A percentile compares a stretch with the other conserved stretches of the same genome.
Evolutionary conservation across 35 echinoderm and acorn worm genomes (phyloP).

Genomic region (Lytechinus pictus): DNA sequence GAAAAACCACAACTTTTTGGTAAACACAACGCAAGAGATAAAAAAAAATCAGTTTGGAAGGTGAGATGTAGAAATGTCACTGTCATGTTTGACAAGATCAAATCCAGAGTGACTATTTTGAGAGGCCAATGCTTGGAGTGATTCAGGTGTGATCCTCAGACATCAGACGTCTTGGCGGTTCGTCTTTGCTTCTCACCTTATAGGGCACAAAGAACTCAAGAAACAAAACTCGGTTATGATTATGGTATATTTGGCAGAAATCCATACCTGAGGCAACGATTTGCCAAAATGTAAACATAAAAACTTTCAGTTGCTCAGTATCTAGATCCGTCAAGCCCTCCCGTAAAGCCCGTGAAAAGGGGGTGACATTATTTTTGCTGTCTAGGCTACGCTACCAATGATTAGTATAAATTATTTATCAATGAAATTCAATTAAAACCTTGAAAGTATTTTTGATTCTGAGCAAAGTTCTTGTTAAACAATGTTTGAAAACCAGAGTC

Average conservation of each 20-base stretch:
- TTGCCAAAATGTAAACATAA: constrained; percentile 54
- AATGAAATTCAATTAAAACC: neutral
- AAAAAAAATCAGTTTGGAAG: neutral
- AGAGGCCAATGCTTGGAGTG: neutral
- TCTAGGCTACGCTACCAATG: neutral
- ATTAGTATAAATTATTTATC: neutral
- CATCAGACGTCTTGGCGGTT: neutral
- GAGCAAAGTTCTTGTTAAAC: neutral
- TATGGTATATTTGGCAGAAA: constrained; percentile 33
- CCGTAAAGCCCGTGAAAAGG: neutral
- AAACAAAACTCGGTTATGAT: constrained; percentile 7
- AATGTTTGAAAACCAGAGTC: neutral
- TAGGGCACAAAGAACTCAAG: neutral
- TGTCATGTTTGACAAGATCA: neutral
- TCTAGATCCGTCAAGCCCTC: neutral
- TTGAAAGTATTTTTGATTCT: neutral
- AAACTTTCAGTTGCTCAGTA: constrained; percentile 50
- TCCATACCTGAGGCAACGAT: constrained; percentile 51
- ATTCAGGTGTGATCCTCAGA: constrained; percentile 9
- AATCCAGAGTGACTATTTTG: constrained; percentile 3
- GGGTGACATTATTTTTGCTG: too few relatives aligned
- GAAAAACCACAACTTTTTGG: neutral
- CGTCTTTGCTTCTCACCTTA: neutral
- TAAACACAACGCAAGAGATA: neutral
- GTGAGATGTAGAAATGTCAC: neutral